These are phyloP conservation scores for Melanotus villosus DNA, from an alignment of 2,888 invertebrate genomes.

Conservation along the genomic window DNA sequence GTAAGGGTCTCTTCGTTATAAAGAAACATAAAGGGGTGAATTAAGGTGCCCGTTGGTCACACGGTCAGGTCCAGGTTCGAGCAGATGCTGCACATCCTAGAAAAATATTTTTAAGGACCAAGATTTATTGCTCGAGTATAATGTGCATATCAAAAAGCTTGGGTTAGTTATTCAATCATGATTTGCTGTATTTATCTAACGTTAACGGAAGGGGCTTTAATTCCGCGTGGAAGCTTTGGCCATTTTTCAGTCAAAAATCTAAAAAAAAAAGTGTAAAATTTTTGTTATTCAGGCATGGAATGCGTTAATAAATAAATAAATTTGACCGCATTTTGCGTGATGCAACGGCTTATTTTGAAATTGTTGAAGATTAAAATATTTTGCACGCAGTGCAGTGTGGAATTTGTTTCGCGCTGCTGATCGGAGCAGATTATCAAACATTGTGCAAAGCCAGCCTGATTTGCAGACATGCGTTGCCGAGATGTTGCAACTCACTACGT, in stretches of 20 bases:
- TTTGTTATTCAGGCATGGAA: background rate
- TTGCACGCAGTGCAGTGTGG: conserved; percentile 48
- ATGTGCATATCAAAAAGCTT: too few relatives aligned
- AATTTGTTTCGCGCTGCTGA: conserved; percentile 52
- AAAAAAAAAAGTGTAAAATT: too few relatives aligned
- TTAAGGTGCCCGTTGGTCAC: conserved; percentile 52
- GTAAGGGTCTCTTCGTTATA: conserved; percentile 29
- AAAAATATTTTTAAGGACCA: conserved; percentile 36
- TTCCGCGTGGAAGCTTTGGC: too few relatives aligned
- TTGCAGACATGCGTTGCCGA: conserved; percentile 54
- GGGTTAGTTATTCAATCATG: too few relatives aligned
- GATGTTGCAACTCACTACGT: conserved; percentile 54
- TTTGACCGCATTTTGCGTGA: conserved; percentile 44
- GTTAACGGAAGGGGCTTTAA: too few relatives aligned
- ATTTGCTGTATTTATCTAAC: too few relatives aligned
- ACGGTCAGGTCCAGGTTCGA: conserved; percentile 50
- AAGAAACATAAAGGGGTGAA: conserved; percentile 38
- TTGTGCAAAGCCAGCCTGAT: conserved; percentile 49
- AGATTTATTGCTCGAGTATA: conserved; percentile 54
- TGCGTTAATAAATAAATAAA: conserved; percentile 31
- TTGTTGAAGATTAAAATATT: conserved; percentile 48
- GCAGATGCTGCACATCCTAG: conserved; percentile 50
- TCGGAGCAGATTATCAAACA: conserved; percentile 50
- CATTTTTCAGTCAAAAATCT: too few relatives aligned
- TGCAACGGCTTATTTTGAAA: conserved; percentile 45